Evolutionary conservation across 2,797 vertebrate genomes (phyloP).

Genomic region (Menidia menidia): DNA sequence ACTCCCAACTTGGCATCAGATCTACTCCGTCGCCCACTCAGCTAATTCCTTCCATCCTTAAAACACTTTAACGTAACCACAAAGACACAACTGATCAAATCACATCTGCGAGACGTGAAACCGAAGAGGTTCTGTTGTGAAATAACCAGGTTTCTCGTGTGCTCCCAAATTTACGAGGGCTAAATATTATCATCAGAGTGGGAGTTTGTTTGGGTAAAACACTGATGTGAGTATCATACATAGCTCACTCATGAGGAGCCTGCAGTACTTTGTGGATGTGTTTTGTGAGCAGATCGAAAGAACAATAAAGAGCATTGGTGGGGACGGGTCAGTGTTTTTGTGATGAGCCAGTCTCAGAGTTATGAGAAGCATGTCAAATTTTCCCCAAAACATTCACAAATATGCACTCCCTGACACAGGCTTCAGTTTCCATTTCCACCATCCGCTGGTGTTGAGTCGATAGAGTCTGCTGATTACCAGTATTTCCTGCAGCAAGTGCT

Average conservation of each 20-base stretch:
- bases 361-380: conserved; percentile 9
- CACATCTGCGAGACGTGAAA: conserved; percentile 1
- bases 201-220: conserved; percentile 34
- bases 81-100: conserved; percentile 15
- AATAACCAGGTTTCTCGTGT: conserved; percentile 14
- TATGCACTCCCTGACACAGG: not conserved
- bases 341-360: conserved; percentile 2
- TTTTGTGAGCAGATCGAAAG: conserved; percentile 1
- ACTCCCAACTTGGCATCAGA: conserved; percentile 32
- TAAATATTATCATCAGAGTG: conserved; percentile 11
- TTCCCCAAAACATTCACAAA: conserved; percentile 25
- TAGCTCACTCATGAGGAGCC: conserved; percentile 32
- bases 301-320: not conserved
- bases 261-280: conserved; percentile 13
- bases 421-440: conserved; percentile 19
- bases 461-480: no score
- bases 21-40: conserved; percentile 22
- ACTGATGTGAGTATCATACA: conserved; percentile 12
- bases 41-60: conserved; percentile 26
- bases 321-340: conserved; percentile 28
- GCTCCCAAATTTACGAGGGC: conserved; percentile 19
- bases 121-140: not conserved
- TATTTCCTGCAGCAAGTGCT: no score
- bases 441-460: not conserved
- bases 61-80: conserved; percentile 9